These are phyloP conservation scores for Daboia siamensis DNA, from an alignment of 2,113 vertebrate species.

Conservation along the genomic window DNA sequence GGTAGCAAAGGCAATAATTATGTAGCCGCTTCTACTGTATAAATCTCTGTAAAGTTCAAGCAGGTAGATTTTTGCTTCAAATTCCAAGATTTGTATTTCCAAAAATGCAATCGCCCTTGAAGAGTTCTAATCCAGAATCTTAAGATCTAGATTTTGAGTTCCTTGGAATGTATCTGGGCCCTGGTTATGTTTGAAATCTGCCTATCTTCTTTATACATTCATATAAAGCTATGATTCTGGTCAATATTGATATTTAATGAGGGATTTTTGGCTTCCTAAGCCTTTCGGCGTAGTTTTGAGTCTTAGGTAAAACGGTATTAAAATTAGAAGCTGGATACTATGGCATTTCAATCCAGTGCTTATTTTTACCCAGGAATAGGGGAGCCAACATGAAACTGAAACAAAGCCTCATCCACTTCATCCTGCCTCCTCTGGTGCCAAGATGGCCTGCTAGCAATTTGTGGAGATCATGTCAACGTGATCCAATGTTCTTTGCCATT, in stretches of 20 bases:
- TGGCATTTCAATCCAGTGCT: neutral
- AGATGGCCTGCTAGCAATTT: neutral
- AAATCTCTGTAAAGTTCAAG: neutral
- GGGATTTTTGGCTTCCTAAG: neutral
- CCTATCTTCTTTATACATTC: neutral
- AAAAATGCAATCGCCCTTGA: neutral
- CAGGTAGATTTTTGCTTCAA: neutral
- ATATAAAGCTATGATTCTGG: neutral
- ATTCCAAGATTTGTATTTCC: neutral
- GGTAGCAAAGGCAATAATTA: neutral
- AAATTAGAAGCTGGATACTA: neutral
- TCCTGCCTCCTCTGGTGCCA: neutral
- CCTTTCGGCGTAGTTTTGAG: neutral
- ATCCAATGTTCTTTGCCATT: neutral
- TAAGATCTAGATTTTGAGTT: neutral
- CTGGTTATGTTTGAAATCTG: neutral
- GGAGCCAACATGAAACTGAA: neutral
- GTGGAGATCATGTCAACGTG: neutral
- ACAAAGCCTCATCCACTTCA: neutral
- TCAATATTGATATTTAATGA: neutral
- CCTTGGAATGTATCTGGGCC: neutral
- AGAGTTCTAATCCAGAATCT: neutral
- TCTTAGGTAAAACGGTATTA: neutral
- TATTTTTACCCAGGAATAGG: neutral
- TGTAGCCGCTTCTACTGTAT: neutral